Evolutionary conservation across 2,888 invertebrate genomes (phyloP), one percentile per base, ranked within the genome.

Genomic region (Eristalinus sepulchralis): DNA sequence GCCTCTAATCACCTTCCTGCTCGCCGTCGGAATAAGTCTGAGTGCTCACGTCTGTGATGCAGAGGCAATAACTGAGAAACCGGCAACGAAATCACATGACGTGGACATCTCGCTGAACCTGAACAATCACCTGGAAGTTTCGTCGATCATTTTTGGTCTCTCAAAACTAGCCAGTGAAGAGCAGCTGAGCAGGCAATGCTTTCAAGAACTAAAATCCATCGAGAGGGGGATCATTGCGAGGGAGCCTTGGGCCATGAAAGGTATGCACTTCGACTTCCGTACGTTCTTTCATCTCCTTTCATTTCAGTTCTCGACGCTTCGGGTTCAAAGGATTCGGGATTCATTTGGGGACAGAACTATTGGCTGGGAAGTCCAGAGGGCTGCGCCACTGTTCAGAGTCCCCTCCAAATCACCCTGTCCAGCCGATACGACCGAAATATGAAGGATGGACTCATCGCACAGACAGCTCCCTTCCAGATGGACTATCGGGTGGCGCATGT

Each of bases 301-400:
- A 6, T 70, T 78, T 11, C 83, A 93, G 95, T 94, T 88, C 89
- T 95, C 57, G 95, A 95, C 90, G 93, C 94, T 4, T 95, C 94
- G 73, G 95, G 95, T 11, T 90, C 90, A 13, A 94, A 94, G 3
- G 92, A 92, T 0, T 89, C 94, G 0, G 94, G 94, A 1, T 95
- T 95, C 89, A 89, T 94, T 0, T 94, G 94, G 88, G 95, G 95
- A 0, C 94, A 95, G 85, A 95, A 94, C 90, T 94, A 93, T 70
- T 95, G 95, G 95, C 88, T 94, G 39, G 95, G 95, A 13, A 93
- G 93, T 27, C 92, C 91, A 55, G 91, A 91, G 53, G 94, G 94
- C 17, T 95, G 95, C 88, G 88, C 90, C 2, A 94, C 94, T 1
- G 90, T 93, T 0, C 90, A 91, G 39, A 88, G 89, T 31, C 92